Base-by-base conservation (phyloP, 1,140 invertebrate species). In the Heliconius nattereri region DNA sequence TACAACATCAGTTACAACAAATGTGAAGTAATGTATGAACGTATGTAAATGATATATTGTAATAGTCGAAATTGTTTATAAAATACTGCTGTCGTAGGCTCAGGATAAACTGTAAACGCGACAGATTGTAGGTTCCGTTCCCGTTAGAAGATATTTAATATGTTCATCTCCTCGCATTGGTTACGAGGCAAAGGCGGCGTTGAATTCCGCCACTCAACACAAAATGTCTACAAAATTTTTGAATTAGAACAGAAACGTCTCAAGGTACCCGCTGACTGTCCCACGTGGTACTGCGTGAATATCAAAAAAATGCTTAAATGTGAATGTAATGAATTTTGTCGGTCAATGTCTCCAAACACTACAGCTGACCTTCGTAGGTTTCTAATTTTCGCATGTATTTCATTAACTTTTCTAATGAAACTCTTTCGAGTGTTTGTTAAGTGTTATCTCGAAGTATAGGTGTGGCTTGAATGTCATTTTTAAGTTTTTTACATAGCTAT, bases 341-440 rank as follows among this genome's bases (percentile, higher is more conserved):
- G 60, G 60, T 29, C 74, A 75, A 75, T 66, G 57, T 66, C 16
- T 75, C 35, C 76, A 78, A 77, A 66, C 32, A 32, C 32, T 66
- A 66, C 60, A 13, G 3, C 3, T 79, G 83, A 77, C 85, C 87
- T 88, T 85, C 81, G 72, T n/a, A 37, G 49, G 78, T 81, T 81
- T 85, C 81, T 85, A 86, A 86, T 86, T 81, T 84, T 88, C 84
- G 81, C 84, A 81, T 70, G 72, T 80, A 78, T 83, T 85, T 84
- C 80, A 73, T 73, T 81, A 80, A 76, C 40, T 76, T 75, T 78
- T 60, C 72, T 75, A 54, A 76, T 60, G 74, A 29, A 80, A 72
- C 29, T 76, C 29, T 75, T 29, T 75, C 74, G 20, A 75, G n/a
- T 75, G 35, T 75, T 60, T 75, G 54, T 66, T 40, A 75, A 23